Percentiles rank a stretch among this genome's conserved stretches.
These are phyloP conservation scores for Catharus ustulatus DNA, from an alignment of 2,797 vertebrate species.

Conservation along the genomic window DNA sequence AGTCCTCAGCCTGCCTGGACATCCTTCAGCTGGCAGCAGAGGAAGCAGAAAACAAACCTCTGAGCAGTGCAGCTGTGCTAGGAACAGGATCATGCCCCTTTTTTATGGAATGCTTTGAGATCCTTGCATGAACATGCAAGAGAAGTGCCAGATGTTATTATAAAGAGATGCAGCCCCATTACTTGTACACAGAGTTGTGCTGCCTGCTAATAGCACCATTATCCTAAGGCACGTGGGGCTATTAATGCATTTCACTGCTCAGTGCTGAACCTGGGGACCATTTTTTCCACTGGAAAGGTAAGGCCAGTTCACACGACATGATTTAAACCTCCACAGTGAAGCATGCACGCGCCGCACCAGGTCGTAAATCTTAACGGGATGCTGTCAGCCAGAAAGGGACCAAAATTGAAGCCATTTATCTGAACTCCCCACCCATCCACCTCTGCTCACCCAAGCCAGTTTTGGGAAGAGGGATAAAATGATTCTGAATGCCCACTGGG, in stretches of 20 bases:
- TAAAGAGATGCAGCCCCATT: constrained; percentile 53
- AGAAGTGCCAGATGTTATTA: constrained; percentile 33
- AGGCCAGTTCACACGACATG: constrained; percentile 61
- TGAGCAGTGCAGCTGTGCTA: background rate
- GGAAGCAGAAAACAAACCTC: background rate
- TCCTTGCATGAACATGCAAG: background rate
- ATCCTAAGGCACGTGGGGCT: constrained; percentile 54
- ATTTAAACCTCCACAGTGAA: constrained; percentile 66
- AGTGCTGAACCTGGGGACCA: constrained; percentile 49
- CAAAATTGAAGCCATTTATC: constrained; percentile 75
- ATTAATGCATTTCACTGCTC: constrained; percentile 65
- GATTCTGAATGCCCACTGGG: background rate
- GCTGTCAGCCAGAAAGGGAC: constrained; percentile 68
- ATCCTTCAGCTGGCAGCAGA: background rate
- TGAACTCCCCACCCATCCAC: constrained; percentile 54
- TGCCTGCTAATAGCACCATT: constrained; percentile 65
- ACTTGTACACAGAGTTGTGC: constrained; percentile 36
- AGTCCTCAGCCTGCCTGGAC: background rate
- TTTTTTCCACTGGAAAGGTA: constrained; percentile 73
- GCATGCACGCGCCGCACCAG: constrained; percentile 27
- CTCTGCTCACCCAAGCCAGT: constrained; percentile 12
- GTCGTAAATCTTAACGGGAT: constrained; percentile 67
- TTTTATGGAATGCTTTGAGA: constrained; percentile 18
- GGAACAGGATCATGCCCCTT: background rate
- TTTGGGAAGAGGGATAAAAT: constrained; percentile 67